Conservation (phyloP, 2,888 invertebrate genomes). For the Oxycera nigricornis region DNA sequence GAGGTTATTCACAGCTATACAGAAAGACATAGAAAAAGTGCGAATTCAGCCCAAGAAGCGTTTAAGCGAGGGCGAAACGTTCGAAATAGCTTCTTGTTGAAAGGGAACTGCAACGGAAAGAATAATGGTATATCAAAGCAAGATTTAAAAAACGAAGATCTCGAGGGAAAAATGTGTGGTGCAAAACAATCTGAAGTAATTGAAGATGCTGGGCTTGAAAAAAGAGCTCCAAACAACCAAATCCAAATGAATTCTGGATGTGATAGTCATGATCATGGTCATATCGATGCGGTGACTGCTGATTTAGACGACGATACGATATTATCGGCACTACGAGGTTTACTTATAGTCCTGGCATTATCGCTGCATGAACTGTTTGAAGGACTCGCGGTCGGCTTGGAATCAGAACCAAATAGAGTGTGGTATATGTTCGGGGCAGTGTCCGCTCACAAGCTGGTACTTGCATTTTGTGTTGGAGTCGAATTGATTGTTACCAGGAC, state of each 20-base stretch:
- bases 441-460: conserved; percentile 83
- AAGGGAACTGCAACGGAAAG: not conserved
- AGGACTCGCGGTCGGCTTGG: conserved; percentile 82
- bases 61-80: conserved; percentile 58
- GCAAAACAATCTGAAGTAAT: no score
- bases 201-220: conserved; percentile 25
- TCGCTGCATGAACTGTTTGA: conserved; percentile 88
- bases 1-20: conserved; percentile 78
- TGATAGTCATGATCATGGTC: conserved; percentile 48
- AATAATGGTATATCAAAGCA: not conserved
- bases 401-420: conserved; percentile 68
- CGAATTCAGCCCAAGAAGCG: conserved; percentile 52
- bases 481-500: conserved; percentile 79
- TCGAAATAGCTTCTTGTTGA: conserved; percentile 54
- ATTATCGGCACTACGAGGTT: conserved; percentile 67
- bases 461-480: conserved; percentile 87
- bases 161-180: no score
- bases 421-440: conserved; percentile 87
- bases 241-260: conserved; percentile 40
- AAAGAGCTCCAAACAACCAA: not conserved
- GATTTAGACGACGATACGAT: conserved; percentile 57
- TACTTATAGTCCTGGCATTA: conserved; percentile 81
- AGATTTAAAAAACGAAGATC: conserved; percentile 9
- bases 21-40: conserved; percentile 63
- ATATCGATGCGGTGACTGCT: conserved; percentile 49